Percentiles rank a stretch among this genome's conserved stretches.
Evolutionary conservation across 2,797 vertebrate species (phyloP).

Genomic region (Dermochelys coriacea): DNA sequence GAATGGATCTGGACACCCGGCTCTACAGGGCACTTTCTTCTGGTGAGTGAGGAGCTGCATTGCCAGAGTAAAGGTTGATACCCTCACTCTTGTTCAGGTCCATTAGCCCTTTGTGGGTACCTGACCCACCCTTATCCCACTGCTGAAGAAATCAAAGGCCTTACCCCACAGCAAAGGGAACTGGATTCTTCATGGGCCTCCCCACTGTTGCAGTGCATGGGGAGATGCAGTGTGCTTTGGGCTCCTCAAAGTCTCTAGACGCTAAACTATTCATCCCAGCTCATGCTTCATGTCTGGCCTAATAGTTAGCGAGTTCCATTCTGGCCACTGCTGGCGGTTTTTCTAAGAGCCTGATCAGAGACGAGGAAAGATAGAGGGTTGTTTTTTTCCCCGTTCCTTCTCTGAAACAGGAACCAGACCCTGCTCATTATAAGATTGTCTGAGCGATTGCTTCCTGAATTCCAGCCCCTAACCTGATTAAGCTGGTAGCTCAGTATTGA

Average conservation of each 20-base stretch:
- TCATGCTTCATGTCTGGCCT: not conserved
- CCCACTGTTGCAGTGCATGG: not conserved
- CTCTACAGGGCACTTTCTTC: not conserved
- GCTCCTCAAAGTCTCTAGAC: not conserved
- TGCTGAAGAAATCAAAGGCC: not conserved
- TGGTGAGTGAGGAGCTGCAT: not conserved
- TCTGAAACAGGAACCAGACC: not conserved
- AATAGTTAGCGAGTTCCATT: not conserved
- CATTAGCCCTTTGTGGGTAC: not conserved
- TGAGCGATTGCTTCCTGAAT: conserved; percentile 51
- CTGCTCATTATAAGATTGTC: rapidly evolving
- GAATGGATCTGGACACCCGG: not conserved
- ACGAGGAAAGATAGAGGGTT: not conserved
- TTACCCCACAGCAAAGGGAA: not conserved
- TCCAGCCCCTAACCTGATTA: conserved; percentile 55
- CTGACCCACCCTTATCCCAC: not conserved
- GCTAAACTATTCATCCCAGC: not conserved
- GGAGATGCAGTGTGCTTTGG: not conserved
- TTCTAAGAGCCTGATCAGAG: not conserved
- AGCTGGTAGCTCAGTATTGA: not conserved
- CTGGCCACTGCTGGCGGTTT: not conserved
- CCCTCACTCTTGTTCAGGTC: not conserved
- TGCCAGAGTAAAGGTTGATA: not conserved
- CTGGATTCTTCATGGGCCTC: not conserved
- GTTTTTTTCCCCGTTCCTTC: not conserved